These are phyloP conservation scores for Leptinotarsa tumamoca DNA, from an alignment of 2,888 invertebrate genomes.

Conservation along the genomic window DNA sequence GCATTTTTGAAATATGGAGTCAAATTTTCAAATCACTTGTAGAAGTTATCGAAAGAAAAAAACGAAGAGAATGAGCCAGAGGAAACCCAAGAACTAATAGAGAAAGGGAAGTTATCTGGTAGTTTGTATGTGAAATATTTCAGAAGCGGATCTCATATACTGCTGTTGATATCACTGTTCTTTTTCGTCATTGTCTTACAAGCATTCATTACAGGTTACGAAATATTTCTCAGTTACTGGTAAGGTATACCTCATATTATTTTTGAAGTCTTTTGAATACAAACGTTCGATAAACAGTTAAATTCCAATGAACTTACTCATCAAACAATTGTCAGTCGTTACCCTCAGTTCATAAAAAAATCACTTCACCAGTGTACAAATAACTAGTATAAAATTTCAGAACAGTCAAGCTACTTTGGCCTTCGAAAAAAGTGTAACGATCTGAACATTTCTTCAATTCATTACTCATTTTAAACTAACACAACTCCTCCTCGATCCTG, in stretches of 20 bases:
- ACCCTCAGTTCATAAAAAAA: too few species aligned
- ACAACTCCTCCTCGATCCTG: too few species aligned
- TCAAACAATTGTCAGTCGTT: too few species aligned
- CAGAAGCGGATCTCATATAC: slow-evolving; percentile 74
- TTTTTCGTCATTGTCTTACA: slow-evolving; percentile 76
- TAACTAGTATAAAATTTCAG: too few species aligned
- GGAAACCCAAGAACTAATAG: slow-evolving; percentile 76
- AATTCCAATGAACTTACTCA: too few species aligned
- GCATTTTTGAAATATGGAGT: background rate
- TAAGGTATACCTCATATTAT: slow-evolving; percentile 60
- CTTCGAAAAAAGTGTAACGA: too few species aligned
- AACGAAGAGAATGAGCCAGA: slow-evolving; percentile 65
- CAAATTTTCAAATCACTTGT: background rate
- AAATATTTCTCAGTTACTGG: slow-evolving; percentile 85
- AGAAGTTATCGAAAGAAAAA: slow-evolving; percentile 3
- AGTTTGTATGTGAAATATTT: slow-evolving; percentile 78
- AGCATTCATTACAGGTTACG: slow-evolving; percentile 76
- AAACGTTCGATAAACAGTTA: too few species aligned
- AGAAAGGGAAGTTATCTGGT: slow-evolving; percentile 73
- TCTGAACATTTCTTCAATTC: too few species aligned
- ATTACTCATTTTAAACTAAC: too few species aligned
- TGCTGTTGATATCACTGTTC: slow-evolving; percentile 69
- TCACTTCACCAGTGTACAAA: too few species aligned
- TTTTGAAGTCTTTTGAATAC: too few species aligned
- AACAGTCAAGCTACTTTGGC: too few species aligned